These are phyloP conservation scores for Pseudorasbora parva DNA, from an alignment of 2,113 vertebrate genomes.

Conservation along the genomic window DNA sequence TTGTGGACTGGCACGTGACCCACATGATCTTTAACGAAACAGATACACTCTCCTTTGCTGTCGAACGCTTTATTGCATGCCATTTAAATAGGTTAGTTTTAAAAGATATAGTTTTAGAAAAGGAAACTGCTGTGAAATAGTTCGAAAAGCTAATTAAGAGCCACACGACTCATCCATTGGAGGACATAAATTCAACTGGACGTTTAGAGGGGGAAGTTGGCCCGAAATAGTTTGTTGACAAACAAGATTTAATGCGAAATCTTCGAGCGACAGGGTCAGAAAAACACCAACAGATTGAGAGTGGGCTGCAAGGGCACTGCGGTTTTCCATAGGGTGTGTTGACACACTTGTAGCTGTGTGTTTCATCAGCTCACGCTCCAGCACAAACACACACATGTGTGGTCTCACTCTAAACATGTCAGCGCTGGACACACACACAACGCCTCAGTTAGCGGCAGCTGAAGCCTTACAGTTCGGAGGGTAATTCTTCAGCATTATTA, in stretches of 20 bases:
- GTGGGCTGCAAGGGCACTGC: constrained; percentile 60
- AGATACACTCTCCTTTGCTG: constrained; percentile 22
- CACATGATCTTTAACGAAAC: not conserved
- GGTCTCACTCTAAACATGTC: constrained; percentile 72
- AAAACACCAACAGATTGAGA: constrained; percentile 63
- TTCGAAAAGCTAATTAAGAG: not conserved
- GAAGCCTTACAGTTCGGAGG: not conserved
- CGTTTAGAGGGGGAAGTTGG: constrained; percentile 58
- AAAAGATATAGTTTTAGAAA: not conserved
- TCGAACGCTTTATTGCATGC: constrained; percentile 3
- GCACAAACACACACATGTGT: constrained; percentile 63
- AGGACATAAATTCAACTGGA: constrained; percentile 54
- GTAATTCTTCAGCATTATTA: not conserved
- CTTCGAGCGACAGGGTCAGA: constrained; percentile 60
- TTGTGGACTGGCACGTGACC: not conserved
- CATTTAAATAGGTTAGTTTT: not conserved
- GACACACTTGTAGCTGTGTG: constrained; percentile 65
- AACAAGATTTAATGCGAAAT: constrained; percentile 64
- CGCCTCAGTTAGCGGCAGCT: not conserved
- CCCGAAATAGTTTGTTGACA: constrained; percentile 72
- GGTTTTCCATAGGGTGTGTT: constrained; percentile 62
- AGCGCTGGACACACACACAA: constrained; percentile 52
- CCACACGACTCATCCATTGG: not conserved
- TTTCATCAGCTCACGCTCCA: constrained; percentile 65
- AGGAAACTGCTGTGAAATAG: not conserved